Evolutionary conservation across 2,888 invertebrate genomes (phyloP).

Genomic region (Agrypnus murinus): DNA sequence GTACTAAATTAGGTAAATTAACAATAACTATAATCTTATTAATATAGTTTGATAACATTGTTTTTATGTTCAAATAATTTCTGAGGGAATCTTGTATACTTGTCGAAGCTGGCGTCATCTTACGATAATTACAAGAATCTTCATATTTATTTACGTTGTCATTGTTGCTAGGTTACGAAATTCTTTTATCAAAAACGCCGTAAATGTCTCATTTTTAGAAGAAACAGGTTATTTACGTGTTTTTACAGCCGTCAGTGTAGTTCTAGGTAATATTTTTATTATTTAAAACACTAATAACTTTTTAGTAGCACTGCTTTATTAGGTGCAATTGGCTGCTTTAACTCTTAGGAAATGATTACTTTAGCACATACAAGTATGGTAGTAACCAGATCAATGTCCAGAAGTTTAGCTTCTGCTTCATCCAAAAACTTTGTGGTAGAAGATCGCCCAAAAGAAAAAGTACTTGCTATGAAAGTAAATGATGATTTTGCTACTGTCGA

Average conservation of each 20-base stretch:
- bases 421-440: neutral
- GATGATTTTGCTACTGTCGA: constrained; percentile 69
- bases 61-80: too few species aligned
- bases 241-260: neutral
- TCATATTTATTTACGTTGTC: too few species aligned
- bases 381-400: constrained; percentile 38
- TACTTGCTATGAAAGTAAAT: neutral
- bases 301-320: constrained; percentile 17
- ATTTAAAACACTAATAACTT: neutral
- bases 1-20: too few species aligned
- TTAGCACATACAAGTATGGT: constrained; percentile 31
- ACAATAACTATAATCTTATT: too few species aligned
- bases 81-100: too few species aligned
- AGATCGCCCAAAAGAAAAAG: neutral
- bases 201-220: too few species aligned
- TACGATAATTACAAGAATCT: too few species aligned
- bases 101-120: too few species aligned
- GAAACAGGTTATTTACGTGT: too few species aligned
- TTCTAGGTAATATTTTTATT: neutral
- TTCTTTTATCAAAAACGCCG: too few species aligned
- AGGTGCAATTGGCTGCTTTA: constrained; percentile 7
- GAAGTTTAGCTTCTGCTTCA: neutral
- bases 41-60: too few species aligned
- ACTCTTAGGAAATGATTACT: constrained; percentile 22
- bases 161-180: too few species aligned